These are phyloP conservation scores for Mus spretus DNA, from an alignment of 2,797 vertebrate genomes.

Conservation along the genomic window DNA sequence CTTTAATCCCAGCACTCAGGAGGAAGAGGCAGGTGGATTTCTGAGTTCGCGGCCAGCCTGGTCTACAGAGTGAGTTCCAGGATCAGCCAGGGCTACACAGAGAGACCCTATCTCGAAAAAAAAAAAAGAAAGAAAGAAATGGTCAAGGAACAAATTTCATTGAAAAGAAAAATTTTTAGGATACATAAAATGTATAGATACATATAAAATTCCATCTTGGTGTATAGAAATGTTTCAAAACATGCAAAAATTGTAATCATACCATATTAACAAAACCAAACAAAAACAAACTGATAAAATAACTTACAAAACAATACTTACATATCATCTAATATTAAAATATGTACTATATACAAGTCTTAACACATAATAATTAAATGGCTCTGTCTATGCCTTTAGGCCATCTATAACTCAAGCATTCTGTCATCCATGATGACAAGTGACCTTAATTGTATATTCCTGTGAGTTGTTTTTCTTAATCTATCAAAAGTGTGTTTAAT, in stretches of 20 bases:
- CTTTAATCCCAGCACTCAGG: too few relatives aligned
- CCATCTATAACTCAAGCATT: conserved; percentile 42
- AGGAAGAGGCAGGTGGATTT: too few relatives aligned
- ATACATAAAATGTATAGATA: neutral
- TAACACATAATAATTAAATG: conserved; percentile 31
- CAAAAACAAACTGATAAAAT: neutral
- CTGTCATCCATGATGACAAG: conserved; percentile 1
- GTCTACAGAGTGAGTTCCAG: too few relatives aligned
- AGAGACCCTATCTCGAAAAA: too few relatives aligned
- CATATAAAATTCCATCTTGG: neutral
- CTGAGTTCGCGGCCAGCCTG: too few relatives aligned
- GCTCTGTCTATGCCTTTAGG: neutral
- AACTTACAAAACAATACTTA: conserved; percentile 20
- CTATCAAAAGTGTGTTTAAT: neutral
- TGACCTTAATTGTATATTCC: conserved; percentile 31
- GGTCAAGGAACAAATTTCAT: neutral
- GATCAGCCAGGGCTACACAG: too few relatives aligned
- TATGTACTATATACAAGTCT: neutral
- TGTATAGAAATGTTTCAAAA: neutral
- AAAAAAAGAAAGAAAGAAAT: neutral
- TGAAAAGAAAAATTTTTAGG: neutral
- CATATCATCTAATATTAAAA: conserved; percentile 15
- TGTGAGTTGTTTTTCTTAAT: conserved; percentile 59
- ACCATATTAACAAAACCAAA: neutral
- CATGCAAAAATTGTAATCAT: neutral